A percentile compares a stretch with the other conserved stretches of the same genome.
These are phyloP conservation scores for Phalanger gymnotis DNA, from an alignment of 2,797 vertebrate genomes.

Conservation along the genomic window DNA sequence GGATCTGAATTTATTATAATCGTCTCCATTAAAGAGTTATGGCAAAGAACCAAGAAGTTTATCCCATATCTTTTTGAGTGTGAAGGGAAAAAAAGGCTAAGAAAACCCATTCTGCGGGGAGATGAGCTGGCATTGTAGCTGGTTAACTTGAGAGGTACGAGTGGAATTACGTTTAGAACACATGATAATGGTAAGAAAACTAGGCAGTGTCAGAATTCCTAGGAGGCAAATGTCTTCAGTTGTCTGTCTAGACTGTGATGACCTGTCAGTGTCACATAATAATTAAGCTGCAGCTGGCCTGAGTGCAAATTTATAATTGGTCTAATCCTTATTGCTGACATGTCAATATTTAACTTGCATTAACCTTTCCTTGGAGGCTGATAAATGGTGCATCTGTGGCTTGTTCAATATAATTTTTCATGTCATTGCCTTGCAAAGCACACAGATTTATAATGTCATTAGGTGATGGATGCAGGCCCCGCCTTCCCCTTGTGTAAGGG, in stretches of 20 bases:
- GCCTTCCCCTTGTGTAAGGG: slow-evolving; percentile 78
- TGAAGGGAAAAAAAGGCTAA: not conserved
- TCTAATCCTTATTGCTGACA: slow-evolving; percentile 86
- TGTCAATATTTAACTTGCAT: slow-evolving; percentile 89
- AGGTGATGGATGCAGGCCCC: slow-evolving; percentile 80
- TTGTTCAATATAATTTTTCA: slow-evolving; percentile 86
- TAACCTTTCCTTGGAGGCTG: slow-evolving; percentile 87
- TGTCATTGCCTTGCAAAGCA: slow-evolving; percentile 82
- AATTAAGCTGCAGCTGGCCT: slow-evolving; percentile 80
- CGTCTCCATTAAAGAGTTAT: not conserved
- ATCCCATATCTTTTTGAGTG: not conserved
- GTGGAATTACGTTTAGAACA: not conserved
- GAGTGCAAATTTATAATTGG: slow-evolving; percentile 86
- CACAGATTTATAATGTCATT: slow-evolving; percentile 85
- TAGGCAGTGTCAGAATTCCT: slow-evolving; percentile 68
- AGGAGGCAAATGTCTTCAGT: slow-evolving; percentile 65
- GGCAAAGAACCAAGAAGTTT: not conserved
- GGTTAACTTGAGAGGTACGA: slow-evolving; percentile 38
- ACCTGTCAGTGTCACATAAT: slow-evolving; percentile 81
- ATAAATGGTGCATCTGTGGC: slow-evolving; percentile 82
- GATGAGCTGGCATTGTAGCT: slow-evolving; percentile 31
- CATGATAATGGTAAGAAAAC: slow-evolving; percentile 17
- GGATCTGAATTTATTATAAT: not conserved
- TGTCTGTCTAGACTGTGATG: slow-evolving; percentile 75
- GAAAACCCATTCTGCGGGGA: not conserved